These are phyloP conservation scores for Cirrhinus molitorella DNA, from an alignment of 2,797 vertebrate species.

Conservation along the genomic window DNA sequence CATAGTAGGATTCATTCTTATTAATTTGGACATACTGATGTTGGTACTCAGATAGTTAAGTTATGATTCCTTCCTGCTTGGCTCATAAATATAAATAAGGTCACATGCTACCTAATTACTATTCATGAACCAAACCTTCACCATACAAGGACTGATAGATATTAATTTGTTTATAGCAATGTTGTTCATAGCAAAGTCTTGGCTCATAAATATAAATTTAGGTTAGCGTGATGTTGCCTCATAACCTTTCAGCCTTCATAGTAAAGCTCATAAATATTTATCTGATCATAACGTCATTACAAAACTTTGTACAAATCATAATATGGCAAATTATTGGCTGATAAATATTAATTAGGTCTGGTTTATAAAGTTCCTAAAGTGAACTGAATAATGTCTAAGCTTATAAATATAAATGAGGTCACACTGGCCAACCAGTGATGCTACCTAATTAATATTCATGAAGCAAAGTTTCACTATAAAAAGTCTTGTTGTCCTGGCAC, in stretches of 20 bases:
- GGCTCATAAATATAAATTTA: neutral
- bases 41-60: neutral
- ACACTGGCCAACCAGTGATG: neutral
- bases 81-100: neutral
- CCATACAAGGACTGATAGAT: neutral
- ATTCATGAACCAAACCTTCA: neutral
- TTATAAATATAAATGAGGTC: neutral
- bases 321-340: neutral
- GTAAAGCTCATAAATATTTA: neutral
- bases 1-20: too few species aligned
- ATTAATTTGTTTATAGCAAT: neutral
- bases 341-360: neutral
- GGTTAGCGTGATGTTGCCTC: neutral
- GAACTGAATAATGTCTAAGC: neutral
- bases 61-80: neutral
- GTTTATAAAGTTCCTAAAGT: neutral
- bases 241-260: neutral
- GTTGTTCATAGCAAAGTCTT: neutral
- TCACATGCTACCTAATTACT: neutral
- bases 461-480: neutral
- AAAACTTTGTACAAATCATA: neutral
- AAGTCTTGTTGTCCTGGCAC: neutral
- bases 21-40: too few species aligned
- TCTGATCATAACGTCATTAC: neutral
- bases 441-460: slow-evolving; percentile 1